Conservation (phyloP, 2,888 invertebrate species). For the Cerastis leucographa region DNA sequence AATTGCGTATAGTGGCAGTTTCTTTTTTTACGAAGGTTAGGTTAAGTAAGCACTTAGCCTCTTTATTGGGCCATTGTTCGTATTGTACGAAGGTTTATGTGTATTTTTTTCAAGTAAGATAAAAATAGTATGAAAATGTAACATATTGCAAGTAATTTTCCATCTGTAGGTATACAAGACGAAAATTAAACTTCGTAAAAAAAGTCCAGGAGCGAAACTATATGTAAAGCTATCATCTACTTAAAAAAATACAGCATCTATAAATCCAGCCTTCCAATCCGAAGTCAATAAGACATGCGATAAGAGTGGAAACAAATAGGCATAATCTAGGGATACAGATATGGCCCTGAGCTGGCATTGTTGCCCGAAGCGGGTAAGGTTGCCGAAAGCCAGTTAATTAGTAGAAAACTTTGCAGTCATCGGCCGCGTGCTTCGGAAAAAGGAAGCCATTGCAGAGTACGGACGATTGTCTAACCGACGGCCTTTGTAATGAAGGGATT, state of each 20-base stretch:
- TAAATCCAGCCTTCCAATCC: not conserved
- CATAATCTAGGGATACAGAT: conserved; percentile 63
- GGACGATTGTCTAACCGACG: conserved; percentile 55
- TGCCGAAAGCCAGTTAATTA: conserved; percentile 77
- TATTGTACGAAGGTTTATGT: too few species aligned
- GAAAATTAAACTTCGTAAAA: not conserved
- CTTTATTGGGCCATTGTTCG: too few species aligned
- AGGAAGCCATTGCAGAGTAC: conserved; percentile 43
- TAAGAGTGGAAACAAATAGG: conserved; percentile 66
- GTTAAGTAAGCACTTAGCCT: too few species aligned
- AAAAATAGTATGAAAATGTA: not conserved
- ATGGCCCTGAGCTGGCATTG: conserved; percentile 50
- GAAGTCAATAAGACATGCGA: conserved; percentile 29
- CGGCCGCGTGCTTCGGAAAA: conserved; percentile 58
- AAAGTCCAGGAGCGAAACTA: not conserved
- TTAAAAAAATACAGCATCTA: not conserved
- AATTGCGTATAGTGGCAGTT: not conserved
- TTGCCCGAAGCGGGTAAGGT: conserved; percentile 58
- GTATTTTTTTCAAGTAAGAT: not conserved
- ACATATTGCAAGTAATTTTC: not conserved
- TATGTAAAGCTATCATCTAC: not conserved
- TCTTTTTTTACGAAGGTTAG: too few species aligned
- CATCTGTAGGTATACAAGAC: not conserved
- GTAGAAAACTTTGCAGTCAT: conserved; percentile 77
- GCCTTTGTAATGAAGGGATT: conserved; percentile 56